Percentiles rank a stretch among this genome's conserved stretches.
phyloP scores from a whole-genome alignment of 1,140 invertebrate genomes.

The Pseudachorutes palmiensis region DNA sequence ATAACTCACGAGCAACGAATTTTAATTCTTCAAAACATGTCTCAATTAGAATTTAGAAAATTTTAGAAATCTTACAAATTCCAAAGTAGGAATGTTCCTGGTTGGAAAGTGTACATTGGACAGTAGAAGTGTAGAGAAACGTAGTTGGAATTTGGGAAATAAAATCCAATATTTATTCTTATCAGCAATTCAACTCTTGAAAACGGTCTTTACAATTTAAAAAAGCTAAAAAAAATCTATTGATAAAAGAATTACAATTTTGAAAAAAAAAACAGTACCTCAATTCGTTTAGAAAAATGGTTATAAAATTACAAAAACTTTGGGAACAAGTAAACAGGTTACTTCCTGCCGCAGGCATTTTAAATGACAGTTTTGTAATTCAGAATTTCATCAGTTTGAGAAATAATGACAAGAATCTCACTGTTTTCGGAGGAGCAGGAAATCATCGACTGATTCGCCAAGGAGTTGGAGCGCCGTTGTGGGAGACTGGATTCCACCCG shows the following conservation, averaged over 20 bases:
- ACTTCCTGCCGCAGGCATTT: no score
- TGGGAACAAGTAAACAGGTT: no score
- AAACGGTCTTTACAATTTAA: not conserved
- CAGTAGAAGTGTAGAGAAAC: not conserved
- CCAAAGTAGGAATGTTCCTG: not conserved
- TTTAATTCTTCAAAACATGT: not conserved
- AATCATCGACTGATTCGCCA: not conserved
- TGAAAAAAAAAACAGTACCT: not conserved
- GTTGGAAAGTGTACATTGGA: not conserved
- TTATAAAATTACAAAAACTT: no score
- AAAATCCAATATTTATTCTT: not conserved
- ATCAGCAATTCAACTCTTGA: not conserved
- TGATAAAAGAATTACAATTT: not conserved
- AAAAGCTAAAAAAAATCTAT: not conserved
- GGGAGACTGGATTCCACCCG: not conserved
- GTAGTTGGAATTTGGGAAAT: not conserved
- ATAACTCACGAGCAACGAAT: not conserved
- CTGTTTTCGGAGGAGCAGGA: not conserved
- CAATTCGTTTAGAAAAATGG: no score
- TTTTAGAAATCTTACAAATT: not conserved
- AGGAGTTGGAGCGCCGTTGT: not conserved
- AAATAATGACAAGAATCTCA: not conserved
- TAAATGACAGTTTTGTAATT: no score
- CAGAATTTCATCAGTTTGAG: no score
- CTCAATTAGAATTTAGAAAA: conserved; percentile 9